These are phyloP conservation scores for Hydraecia micacea DNA, from an alignment of 2,888 invertebrate genomes.

Conservation along the genomic window DNA sequence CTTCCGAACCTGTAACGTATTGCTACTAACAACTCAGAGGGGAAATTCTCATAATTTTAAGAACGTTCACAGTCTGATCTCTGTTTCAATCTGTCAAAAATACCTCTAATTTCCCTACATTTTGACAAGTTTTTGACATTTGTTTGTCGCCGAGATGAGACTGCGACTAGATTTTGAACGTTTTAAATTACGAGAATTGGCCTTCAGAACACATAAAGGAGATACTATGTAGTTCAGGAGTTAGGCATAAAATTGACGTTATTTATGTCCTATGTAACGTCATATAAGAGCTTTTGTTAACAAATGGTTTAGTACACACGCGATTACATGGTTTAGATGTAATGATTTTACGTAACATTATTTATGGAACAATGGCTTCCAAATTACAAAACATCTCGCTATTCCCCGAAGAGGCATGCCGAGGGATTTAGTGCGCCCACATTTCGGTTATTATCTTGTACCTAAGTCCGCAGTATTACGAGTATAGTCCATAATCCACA, in stretches of 20 bases:
- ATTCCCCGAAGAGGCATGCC: neutral
- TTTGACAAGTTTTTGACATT: too few relatives aligned
- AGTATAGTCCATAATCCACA: neutral
- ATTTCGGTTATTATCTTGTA: neutral
- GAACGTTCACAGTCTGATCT: too few relatives aligned
- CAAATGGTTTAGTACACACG: constrained; percentile 18
- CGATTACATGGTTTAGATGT: constrained; percentile 14
- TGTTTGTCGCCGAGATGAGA: too few relatives aligned
- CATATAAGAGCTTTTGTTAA: constrained; percentile 29
- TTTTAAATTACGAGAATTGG: too few relatives aligned
- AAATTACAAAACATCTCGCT: neutral
- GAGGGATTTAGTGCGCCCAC: neutral
- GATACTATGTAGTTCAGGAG: constrained; percentile 22
- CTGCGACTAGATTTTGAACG: too few relatives aligned
- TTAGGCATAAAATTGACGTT: constrained; percentile 34
- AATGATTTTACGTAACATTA: constrained; percentile 10
- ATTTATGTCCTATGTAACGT: constrained; percentile 33
- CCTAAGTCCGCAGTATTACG: neutral
- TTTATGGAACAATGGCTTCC: neutral
- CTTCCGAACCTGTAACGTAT: neutral
- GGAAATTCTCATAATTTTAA: too few relatives aligned
- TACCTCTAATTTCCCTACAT: too few relatives aligned
- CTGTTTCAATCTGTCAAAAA: too few relatives aligned
- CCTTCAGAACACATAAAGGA: neutral
- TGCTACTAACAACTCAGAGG: neutral